Percentiles rank a stretch among this genome's conserved stretches.
Evolutionary conservation across 2,113 vertebrate genomes (phyloP).

Genomic region (Pseudorhombus dupliciocellatus): DNA sequence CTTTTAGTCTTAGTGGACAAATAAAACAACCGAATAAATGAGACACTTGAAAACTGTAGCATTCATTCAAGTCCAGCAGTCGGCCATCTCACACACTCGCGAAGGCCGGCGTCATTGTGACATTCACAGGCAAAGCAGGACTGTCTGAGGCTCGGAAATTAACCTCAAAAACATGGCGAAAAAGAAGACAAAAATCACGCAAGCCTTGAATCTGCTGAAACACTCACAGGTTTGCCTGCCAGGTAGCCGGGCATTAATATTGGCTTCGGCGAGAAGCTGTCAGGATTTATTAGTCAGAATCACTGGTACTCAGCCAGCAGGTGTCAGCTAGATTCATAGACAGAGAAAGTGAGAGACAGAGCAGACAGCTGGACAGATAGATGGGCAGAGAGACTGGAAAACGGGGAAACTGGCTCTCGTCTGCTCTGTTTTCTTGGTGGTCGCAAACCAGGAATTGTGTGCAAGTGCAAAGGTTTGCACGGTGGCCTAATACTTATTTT

Average conservation of each 20-base stretch:
- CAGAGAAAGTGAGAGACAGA: conserved; percentile 55
- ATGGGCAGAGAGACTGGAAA: conserved; percentile 35
- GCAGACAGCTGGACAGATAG: conserved; percentile 37
- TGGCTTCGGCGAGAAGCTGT: conserved; percentile 68
- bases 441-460: not conserved
- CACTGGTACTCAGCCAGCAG: conserved; percentile 74
- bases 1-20: conserved; percentile 46
- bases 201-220: conserved; percentile 74
- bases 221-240: conserved; percentile 71
- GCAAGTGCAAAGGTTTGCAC: not conserved
- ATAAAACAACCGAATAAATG: conserved; percentile 29
- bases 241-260: conserved; percentile 76
- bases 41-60: conserved; percentile 20
- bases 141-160: conserved; percentile 51
- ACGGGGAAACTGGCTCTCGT: conserved; percentile 11
- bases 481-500: not conserved
- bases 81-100: conserved; percentile 5
- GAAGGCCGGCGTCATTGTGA: conserved; percentile 28
- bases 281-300: conserved; percentile 79
- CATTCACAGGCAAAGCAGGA: conserved; percentile 24
- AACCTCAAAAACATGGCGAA: conserved; percentile 58
- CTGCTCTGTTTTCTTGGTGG: not conserved
- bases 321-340: conserved; percentile 74
- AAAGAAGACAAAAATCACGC: conserved; percentile 61
- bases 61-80: conserved; percentile 26